A percentile compares a stretch with the other conserved stretches of the same genome.
Evolutionary conservation across 2,113 vertebrate genomes (phyloP).

Genomic region (Gallinago undulata): DNA sequence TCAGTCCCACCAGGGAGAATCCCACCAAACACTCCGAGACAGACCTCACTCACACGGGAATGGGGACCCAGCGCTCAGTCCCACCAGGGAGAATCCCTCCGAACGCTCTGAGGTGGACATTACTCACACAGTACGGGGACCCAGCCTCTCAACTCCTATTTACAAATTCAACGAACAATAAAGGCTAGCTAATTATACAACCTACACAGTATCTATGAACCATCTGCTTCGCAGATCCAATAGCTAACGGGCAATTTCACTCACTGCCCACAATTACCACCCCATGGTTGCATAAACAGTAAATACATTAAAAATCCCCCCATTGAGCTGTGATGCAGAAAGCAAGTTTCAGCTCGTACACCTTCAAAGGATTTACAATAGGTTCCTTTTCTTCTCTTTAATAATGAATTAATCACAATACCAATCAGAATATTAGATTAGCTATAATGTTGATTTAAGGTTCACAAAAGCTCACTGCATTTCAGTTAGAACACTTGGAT

Average conservation of each 20-base stretch:
- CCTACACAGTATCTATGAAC: background rate
- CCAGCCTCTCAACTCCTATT: accelerated
- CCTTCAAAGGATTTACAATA: background rate
- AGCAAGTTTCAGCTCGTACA: background rate
- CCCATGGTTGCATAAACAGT: background rate
- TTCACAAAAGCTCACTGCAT: background rate
- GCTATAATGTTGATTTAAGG: background rate
- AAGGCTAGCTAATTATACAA: background rate
- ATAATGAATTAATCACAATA: background rate
- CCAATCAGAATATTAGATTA: background rate
- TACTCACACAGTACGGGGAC: accelerated
- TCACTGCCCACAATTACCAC: conserved; percentile 1
- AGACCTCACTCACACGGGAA: too few species aligned
- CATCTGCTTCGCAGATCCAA: background rate
- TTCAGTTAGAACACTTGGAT: background rate
- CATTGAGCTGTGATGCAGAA: background rate
- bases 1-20: too few species aligned
- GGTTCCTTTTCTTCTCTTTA: background rate
- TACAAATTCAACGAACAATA: accelerated
- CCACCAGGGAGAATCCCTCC: too few species aligned
- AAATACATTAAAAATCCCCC: conserved; percentile 2
- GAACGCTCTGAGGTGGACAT: too few species aligned
- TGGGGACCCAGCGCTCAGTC: too few species aligned
- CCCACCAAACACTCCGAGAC: too few species aligned
- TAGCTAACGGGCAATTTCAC: background rate